These are phyloP conservation scores for Phylloscopus whistleri DNA, from an alignment of 2,113 vertebrate species.

Conservation along the genomic window DNA sequence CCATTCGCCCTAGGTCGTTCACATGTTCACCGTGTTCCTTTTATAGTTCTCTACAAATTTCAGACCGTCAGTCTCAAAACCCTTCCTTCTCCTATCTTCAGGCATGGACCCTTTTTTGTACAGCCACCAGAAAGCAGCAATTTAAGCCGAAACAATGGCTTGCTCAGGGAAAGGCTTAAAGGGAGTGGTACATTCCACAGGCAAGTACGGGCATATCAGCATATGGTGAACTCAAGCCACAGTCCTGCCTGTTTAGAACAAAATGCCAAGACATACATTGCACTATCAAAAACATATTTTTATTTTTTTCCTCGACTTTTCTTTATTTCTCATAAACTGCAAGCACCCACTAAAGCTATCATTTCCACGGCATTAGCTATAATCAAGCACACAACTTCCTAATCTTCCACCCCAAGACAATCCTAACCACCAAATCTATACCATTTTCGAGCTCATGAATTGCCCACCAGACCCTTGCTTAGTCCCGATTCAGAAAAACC, in stretches of 20 bases:
- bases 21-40: not conserved
- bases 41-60: not conserved
- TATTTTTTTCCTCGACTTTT: not conserved
- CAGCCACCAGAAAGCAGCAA: not conserved
- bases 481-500: not conserved
- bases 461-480: not conserved
- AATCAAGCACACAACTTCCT: not conserved
- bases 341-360: not conserved
- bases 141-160: not conserved
- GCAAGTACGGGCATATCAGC: not conserved
- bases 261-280: not conserved
- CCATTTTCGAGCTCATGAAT: not conserved
- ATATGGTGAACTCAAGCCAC: not conserved
- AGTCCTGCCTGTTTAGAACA: not conserved
- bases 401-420: not conserved
- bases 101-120: not conserved
- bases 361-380: not conserved
- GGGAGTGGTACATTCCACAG: constrained; percentile 28
- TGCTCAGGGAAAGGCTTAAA: not conserved
- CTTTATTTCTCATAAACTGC: not conserved
- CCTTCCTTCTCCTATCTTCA: not conserved
- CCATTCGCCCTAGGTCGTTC: not conserved
- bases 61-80: not conserved
- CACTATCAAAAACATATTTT: not conserved
- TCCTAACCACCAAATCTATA: not conserved